These are phyloP conservation scores for Leptopilina drosophilae DNA, from an alignment of 2,888 invertebrate genomes.

Conservation along the genomic window DNA sequence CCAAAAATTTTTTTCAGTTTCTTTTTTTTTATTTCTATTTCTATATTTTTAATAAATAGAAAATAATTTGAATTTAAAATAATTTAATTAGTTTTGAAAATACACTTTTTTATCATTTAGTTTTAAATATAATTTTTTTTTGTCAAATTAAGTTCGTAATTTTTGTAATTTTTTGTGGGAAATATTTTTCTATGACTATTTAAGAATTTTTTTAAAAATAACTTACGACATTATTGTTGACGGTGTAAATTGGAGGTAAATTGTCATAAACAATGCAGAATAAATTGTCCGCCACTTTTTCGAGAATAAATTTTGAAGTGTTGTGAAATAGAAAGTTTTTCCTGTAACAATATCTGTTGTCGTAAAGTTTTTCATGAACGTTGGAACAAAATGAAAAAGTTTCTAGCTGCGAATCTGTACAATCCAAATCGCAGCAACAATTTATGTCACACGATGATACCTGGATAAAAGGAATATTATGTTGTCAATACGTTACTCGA, in stretches of 20 bases:
- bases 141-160: no score
- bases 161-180: no score
- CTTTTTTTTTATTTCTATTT: no score
- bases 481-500: no score
- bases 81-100: no score
- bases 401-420: constrained; percentile 80
- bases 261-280: constrained; percentile 82
- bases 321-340: constrained; percentile 79
- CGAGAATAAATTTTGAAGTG: constrained; percentile 77
- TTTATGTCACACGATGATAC: constrained; percentile 86
- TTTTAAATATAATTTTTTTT: no score
- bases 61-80: no score
- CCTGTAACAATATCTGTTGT: constrained; percentile 79
- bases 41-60: no score
- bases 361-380: constrained; percentile 68
- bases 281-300: constrained; percentile 76
- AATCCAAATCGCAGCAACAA: constrained; percentile 91
- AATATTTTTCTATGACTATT: no score
- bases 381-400: constrained; percentile 82
- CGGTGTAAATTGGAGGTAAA: constrained; percentile 75
- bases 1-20: no score
- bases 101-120: no score
- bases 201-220: not conserved
- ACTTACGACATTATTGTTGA: constrained; percentile 60
- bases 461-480: constrained; percentile 72